Percentiles rank a stretch among this genome's conserved stretches.
Conservation (phyloP, 1,140 invertebrate genomes). For the Tetramorium parvispinum region DNA sequence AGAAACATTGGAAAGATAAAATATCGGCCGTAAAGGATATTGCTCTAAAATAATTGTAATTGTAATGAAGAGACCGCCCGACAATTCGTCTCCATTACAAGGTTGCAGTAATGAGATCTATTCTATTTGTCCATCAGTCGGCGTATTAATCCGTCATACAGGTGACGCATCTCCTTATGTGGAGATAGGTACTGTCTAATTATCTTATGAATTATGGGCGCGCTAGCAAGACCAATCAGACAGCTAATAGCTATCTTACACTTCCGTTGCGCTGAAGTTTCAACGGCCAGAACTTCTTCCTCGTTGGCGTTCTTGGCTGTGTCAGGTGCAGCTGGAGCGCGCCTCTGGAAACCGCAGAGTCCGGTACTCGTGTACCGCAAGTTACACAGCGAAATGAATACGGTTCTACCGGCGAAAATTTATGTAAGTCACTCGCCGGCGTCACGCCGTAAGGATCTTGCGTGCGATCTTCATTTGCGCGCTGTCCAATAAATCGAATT, state of each 20-base stretch:
- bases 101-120: background rate
- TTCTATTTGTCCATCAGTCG: background rate
- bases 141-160: conserved; percentile 24
- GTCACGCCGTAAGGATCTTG: background rate
- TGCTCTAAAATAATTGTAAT: background rate
- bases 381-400: conserved; percentile 45
- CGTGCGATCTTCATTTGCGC: conserved; percentile 17
- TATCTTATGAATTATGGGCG: conserved; percentile 61
- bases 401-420: conserved; percentile 17
- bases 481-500: conserved; percentile 1
- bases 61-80: background rate
- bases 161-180: conserved; percentile 17
- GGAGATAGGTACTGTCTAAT: conserved; percentile 29
- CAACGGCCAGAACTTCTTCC: conserved; percentile 33
- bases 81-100: background rate
- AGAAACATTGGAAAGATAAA: background rate
- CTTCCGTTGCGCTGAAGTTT: conserved; percentile 38
- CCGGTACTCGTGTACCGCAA: background rate
- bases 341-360: conserved; percentile 34
- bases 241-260: conserved; percentile 32
- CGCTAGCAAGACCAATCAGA: conserved; percentile 18
- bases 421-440: conserved; percentile 11
- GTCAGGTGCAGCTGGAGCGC: conserved; percentile 50
- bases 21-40: background rate
- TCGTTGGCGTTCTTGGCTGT: background rate